Evolutionary conservation across 2,113 vertebrate genomes (phyloP).

Genomic region (Bucco capensis): DNA sequence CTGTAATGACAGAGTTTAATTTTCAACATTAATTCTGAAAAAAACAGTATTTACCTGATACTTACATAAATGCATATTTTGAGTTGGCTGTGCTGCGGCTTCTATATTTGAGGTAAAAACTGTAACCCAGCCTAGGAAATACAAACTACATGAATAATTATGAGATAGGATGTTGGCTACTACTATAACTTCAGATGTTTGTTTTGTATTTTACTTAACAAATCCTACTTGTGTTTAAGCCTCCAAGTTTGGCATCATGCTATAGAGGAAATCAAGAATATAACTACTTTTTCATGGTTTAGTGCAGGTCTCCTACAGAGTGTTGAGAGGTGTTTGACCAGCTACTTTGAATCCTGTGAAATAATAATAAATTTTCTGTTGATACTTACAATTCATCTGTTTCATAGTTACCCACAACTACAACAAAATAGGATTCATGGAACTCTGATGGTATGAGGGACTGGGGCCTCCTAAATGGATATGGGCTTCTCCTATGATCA

Average conservation of each 20-base stretch:
- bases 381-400: not conserved
- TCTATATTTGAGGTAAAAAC: not conserved
- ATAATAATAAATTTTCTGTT: not conserved
- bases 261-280: not conserved
- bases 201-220: not conserved
- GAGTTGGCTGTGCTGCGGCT: not conserved
- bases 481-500: not conserved
- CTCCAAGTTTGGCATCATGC: not conserved
- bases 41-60: not conserved
- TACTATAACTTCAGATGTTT: not conserved
- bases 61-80: not conserved
- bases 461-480: not conserved
- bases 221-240: not conserved
- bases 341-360: not conserved
- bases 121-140: not conserved
- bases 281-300: not conserved
- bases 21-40: not conserved
- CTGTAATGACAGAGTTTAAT: not conserved
- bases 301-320: not conserved
- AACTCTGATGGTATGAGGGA: fast-evolving
- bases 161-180: not conserved
- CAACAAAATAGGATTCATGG: not conserved
- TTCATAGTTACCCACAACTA: not conserved
- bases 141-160: not conserved
- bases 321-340: not conserved